Percentiles rank a stretch among this genome's conserved stretches.
These are phyloP conservation scores for Drosophila jambulina DNA, from an alignment of 1,140 invertebrate genomes.

Conservation along the genomic window DNA sequence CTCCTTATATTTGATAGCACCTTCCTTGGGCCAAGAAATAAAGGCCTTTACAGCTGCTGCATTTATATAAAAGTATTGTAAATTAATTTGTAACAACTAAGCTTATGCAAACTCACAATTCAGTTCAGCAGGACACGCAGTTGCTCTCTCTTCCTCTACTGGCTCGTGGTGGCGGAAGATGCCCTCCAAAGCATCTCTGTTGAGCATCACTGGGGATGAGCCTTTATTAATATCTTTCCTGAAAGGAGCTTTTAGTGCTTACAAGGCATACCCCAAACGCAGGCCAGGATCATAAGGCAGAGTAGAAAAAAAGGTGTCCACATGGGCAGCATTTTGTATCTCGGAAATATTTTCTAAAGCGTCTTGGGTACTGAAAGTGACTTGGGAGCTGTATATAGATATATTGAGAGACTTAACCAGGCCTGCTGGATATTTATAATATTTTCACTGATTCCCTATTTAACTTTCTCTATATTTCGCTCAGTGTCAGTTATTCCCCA, in stretches of 20 bases:
- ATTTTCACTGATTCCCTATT: background rate
- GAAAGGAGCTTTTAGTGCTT: background rate
- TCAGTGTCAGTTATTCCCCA: conserved; percentile 49
- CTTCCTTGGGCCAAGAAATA: conserved; percentile 7
- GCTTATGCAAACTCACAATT: background rate
- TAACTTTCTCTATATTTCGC: background rate
- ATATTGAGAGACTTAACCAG: background rate
- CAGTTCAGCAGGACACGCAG: background rate
- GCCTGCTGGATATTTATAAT: background rate
- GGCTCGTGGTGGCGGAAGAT: background rate
- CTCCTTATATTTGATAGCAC: background rate
- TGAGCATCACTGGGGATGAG: background rate
- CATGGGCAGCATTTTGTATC: background rate
- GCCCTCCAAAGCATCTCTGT: background rate
- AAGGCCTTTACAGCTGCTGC: background rate
- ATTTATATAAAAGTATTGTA: background rate
- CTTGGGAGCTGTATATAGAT: background rate
- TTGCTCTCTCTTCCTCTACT: background rate
- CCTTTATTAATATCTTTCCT: background rate
- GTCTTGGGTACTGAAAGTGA: background rate
- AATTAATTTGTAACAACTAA: too few species aligned
- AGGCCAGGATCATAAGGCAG: conserved; percentile 7
- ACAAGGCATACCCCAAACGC: conserved; percentile 39
- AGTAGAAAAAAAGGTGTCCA: conserved; percentile 23
- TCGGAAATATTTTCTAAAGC: background rate